These are phyloP conservation scores for Herminia tarsipennalis DNA, from an alignment of 2,888 invertebrate genomes.

Conservation along the genomic window DNA sequence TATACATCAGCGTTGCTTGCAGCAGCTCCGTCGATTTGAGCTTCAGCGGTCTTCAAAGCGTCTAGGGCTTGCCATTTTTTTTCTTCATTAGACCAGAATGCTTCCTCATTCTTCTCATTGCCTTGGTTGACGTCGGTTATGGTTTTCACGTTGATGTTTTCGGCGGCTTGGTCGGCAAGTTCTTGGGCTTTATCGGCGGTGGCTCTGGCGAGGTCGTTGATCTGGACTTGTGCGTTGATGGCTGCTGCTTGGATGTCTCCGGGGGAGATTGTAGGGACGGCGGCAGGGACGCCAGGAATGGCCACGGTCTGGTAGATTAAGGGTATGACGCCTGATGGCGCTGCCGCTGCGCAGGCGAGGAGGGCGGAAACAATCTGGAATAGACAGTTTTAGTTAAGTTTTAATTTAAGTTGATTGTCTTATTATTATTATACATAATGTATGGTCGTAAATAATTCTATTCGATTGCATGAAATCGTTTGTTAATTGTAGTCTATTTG, in stretches of 20 bases:
- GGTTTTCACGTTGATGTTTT: conserved; percentile 57
- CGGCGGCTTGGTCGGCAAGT: conserved; percentile 54
- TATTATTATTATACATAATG: too few relatives aligned
- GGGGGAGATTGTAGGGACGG: conserved; percentile 60
- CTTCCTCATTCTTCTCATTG: conserved; percentile 56
- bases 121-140: conserved; percentile 53
- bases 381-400: neutral
- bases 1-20: conserved; percentile 56
- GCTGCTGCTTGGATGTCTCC: conserved; percentile 75
- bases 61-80: conserved; percentile 75
- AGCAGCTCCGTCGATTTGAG: conserved; percentile 63
- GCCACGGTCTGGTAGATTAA: conserved; percentile 33
- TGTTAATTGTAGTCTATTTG: too few relatives aligned
- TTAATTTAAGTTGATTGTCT: too few relatives aligned
- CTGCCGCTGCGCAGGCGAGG: conserved; percentile 67
- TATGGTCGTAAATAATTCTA: too few relatives aligned
- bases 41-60: conserved; percentile 67
- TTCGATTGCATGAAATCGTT: too few relatives aligned
- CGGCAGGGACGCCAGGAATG: conserved; percentile 47
- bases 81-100: conserved; percentile 69
- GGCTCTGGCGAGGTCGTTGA: conserved; percentile 55
- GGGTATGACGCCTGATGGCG: conserved; percentile 56
- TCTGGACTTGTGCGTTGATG: conserved; percentile 60
- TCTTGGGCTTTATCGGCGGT: conserved; percentile 61
- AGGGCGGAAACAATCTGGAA: conserved; percentile 67